phyloP scores from a whole-genome alignment of 2,888 invertebrate species.

The Temnothorax ravouxi region DNA sequence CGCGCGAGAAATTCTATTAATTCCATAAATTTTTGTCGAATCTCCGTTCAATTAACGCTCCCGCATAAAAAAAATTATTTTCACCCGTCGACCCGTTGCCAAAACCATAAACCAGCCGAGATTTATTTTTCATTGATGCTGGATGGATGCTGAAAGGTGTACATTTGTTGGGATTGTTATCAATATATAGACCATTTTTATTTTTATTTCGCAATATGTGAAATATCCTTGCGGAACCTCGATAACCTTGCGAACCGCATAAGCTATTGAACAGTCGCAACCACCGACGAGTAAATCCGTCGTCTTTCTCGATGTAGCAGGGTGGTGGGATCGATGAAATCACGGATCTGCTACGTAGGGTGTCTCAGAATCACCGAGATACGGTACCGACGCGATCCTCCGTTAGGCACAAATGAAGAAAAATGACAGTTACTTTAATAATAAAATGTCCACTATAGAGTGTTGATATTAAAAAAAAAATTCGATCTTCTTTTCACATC shows the following conservation, averaged over 20 bases:
- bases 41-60: not conserved
- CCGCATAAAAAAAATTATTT: not conserved
- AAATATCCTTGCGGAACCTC: not conserved
- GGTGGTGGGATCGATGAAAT: constrained; percentile 7
- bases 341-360: constrained; percentile 18
- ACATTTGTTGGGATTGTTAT: not conserved
- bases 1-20: not conserved
- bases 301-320: not conserved
- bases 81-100: not conserved
- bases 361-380: constrained; percentile 9
- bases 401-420: not conserved
- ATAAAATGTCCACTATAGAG: not conserved
- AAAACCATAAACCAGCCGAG: not conserved
- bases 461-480: not conserved
- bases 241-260: constrained; percentile 1
- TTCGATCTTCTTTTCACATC: not conserved
- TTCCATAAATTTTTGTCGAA: constrained; percentile 14
- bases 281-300: constrained; percentile 20
- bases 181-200: constrained; percentile 1
- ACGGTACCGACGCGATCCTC: not conserved
- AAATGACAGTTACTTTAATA: not conserved
- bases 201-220: constrained; percentile 12
- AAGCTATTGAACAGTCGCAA: constrained; percentile 41
- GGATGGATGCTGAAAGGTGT: not conserved
- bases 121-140: constrained; percentile 7